Base-by-base conservation (phyloP, 2,888 invertebrate genomes). In the Osedax fenrisi region DNA sequence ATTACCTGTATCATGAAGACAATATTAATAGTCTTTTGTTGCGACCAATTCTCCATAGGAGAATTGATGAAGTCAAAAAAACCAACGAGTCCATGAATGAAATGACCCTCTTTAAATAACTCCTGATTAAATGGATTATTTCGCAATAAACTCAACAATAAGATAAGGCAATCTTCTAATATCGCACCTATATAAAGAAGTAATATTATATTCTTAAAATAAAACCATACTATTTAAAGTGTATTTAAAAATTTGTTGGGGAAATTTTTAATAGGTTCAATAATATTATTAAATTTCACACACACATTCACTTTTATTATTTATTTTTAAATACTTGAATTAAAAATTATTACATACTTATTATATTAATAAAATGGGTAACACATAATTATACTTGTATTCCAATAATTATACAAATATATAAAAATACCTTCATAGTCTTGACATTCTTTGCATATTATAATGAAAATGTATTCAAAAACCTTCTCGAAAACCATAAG, bases 401-500 rank as follows among this genome's bases (percentile, higher is more conserved):
- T n/a, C n/a, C n/a, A n/a, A n/a, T n/a, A n/a, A n/a, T n/a, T n/a
- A n/a, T n/a, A n/a, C n/a, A n/a, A n/a, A n/a, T n/a, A n/a, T n/a
- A n/a, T n/a, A n/a, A n/a, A n/a, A n/a, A n/a, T n/a, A n/a, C n/a
- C n/a, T n/a, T n/a, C n/a, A n/a, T n/a, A n/a, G n/a, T n/a, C n/a
- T n/a, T n/a, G n/a, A n/a, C n/a, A n/a, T 85, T 97, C 97, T 76
- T 91, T 90, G 1, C 88, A 88, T 13, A 99, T 91, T 5, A 98
- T 94, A 83, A 94, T 93, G 80, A 97, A 91, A 26, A 99, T 87
- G 78, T 92, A 88, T 84, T 96, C 96, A 83, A 98, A 99, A 0
- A 95, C 95, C 86, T 96, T 97, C 85, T 99, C 97, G 84, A 97
- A 99, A 0, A 97, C 95, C 0, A 99, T 94, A 81, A 99, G 95